Percentiles rank a stretch among this genome's conserved stretches.
These are phyloP conservation scores for Melipona bicolor DNA, from an alignment of 2,888 invertebrate genomes.

Conservation along the genomic window DNA sequence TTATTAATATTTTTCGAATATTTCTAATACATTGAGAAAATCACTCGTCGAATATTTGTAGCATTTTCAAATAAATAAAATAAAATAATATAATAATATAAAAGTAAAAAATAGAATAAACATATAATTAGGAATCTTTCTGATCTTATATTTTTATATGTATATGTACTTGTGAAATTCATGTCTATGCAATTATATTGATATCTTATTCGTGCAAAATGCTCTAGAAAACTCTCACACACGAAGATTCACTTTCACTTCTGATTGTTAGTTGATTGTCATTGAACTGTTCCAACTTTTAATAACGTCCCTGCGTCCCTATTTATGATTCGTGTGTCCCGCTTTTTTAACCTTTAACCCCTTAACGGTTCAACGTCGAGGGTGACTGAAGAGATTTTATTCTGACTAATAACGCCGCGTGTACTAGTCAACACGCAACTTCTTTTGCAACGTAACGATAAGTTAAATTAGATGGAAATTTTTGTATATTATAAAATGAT, in stretches of 20 bases:
- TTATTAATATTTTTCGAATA: background rate
- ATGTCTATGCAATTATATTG: background rate
- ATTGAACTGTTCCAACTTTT: constrained; percentile 23
- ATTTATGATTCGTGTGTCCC: constrained; percentile 73
- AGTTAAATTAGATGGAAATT: background rate
- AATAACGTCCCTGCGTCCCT: constrained; percentile 26
- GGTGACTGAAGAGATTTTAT: constrained; percentile 30
- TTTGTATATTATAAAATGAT: background rate
- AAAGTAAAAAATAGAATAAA: background rate
- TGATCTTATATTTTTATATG: background rate
- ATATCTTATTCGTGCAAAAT: background rate
- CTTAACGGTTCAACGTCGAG: constrained; percentile 28
- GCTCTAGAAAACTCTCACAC: background rate
- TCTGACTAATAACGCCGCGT: background rate
- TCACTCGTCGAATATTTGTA: background rate
- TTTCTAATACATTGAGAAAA: background rate
- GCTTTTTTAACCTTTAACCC: constrained; percentile 41
- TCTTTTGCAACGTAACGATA: background rate
- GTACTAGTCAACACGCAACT: constrained; percentile 2
- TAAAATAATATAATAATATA: background rate
- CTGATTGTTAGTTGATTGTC: constrained; percentile 7
- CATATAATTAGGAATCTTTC: background rate
- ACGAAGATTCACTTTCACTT: background rate
- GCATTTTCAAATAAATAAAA: background rate
- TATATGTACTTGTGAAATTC: background rate